Evolutionary conservation across 1,140 invertebrate species (phyloP), one percentile per base, ranked within the genome.

Genomic region (Oncopeltus fasciatus): DNA sequence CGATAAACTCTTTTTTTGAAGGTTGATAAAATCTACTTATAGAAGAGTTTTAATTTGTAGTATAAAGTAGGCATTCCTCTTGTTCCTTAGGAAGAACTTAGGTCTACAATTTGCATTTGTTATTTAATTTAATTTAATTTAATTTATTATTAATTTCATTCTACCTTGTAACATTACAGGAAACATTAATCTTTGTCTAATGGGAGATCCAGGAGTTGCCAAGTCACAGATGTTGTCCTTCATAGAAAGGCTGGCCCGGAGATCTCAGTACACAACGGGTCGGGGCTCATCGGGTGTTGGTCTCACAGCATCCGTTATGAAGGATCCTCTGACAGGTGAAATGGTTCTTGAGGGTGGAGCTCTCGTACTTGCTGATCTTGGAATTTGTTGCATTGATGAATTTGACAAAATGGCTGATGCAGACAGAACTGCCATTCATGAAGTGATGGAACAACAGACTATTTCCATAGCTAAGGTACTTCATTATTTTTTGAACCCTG

Each of bases 381-480:
- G 97, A 24, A 90, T 99, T 38, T 99, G 96, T 73, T 99, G 96
- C 72, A 99, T 99, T 74, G 96, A 99, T 72, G 97, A 99, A 77
- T 99, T 99, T 76, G 97, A 99, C 74, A 99, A 99, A 77, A 99
- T 99, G 95, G 87, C 93, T 47, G 95, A 99, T 62, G 72, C 74
- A 14, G 96, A 99, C 75, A 81, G 95, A 69, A 97, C 94, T 0
- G 92, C 96, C 44, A 98, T 99, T 68, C 97, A 99, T 73, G 97
- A 99, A 77, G 93, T 95, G 5, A 99, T 99, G 97, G 97, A 99
- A 78, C 97, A 99, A 71, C 97, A 99, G 76, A 99, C 97, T 1
- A 98, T 99, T 66, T 98, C 94, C 47, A 98, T 99, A 72, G 95
- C 97, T 12, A 99, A 99, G 80, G 87, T 88, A 72, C n/a, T n/a